Conservation (phyloP, 37 sponge, comb jelly and placozoan genomes). For the Dysidea cf. avara region DNA sequence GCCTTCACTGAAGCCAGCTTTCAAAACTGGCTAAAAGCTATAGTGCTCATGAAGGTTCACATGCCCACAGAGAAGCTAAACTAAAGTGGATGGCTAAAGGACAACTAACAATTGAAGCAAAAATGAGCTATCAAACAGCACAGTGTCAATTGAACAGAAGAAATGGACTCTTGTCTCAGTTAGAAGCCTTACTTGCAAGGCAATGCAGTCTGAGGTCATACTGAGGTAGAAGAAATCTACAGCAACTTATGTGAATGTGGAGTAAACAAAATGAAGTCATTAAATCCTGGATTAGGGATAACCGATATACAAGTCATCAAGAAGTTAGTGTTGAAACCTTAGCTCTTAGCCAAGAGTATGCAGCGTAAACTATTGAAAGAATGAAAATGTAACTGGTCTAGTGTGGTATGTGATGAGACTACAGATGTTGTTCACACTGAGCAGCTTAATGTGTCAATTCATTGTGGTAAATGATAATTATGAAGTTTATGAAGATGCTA, state of each 20-base stretch:
- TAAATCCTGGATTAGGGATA: conserved; percentile 29
- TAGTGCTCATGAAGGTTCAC: conserved; percentile 38
- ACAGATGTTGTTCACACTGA: conserved; percentile 55
- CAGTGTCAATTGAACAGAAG: conserved; percentile 36
- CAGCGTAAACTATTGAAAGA: conserved; percentile 34
- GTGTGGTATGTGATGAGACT: conserved; percentile 56
- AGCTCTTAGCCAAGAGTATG: conserved; percentile 35
- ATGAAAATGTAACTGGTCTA: conserved; percentile 37
- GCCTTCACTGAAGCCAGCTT: conserved; percentile 51
- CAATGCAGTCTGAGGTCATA: conserved; percentile 52
- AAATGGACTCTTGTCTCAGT: conserved; percentile 43
- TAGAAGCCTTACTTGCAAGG: conserved; percentile 44
- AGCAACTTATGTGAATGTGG: conserved; percentile 29
- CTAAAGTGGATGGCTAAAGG: conserved; percentile 33
- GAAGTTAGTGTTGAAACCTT: conserved; percentile 48
- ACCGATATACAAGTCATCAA: conserved; percentile 31
- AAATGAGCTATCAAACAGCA: conserved; percentile 25
- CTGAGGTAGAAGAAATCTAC: conserved; percentile 53
- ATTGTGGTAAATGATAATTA: conserved; percentile 49
- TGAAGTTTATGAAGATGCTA: conserved; percentile 49
- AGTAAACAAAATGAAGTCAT: conserved; percentile 31
- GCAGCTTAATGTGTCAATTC: conserved; percentile 44
- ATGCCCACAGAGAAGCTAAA: conserved; percentile 50
- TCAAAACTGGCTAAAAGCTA: conserved; percentile 35
- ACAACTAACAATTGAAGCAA: conserved; percentile 22